Conservation (phyloP, 2,888 invertebrate genomes). For the Geophilus truncorum region DNA sequence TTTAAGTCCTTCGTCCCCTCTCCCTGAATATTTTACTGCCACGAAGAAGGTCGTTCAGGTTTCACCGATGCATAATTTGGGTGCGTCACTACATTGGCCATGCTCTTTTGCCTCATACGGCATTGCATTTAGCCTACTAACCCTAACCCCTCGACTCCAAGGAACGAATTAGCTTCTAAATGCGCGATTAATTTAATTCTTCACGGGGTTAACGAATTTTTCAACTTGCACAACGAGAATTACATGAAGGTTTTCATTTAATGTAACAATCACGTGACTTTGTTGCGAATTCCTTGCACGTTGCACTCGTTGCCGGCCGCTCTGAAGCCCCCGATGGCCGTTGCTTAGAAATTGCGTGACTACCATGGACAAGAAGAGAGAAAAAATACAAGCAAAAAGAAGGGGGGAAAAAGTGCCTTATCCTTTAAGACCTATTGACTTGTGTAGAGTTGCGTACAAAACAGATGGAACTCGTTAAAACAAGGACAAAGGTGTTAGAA, state of each 20-base stretch:
- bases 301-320: not conserved
- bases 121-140: too few relatives aligned
- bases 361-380: not conserved
- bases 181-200: too few relatives aligned
- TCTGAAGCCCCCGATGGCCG: not conserved
- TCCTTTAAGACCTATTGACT: constrained; percentile 21
- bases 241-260: not conserved
- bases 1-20: too few relatives aligned
- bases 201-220: not conserved
- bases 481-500: not conserved
- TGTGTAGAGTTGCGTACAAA: not conserved
- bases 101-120: too few relatives aligned
- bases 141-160: too few relatives aligned
- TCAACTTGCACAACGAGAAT: not conserved
- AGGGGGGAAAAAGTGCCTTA: not conserved
- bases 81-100: too few relatives aligned
- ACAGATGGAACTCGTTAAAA: constrained; percentile 13
- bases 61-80: too few relatives aligned
- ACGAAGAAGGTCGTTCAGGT: too few relatives aligned
- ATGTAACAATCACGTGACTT: not conserved
- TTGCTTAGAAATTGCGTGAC: not conserved
- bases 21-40: too few relatives aligned
- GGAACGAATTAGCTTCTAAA: too few relatives aligned
- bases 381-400: not conserved
- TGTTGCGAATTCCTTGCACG: not conserved